Evolutionary conservation across 2,797 vertebrate species (phyloP).

Genomic region (Botia almorhae): DNA sequence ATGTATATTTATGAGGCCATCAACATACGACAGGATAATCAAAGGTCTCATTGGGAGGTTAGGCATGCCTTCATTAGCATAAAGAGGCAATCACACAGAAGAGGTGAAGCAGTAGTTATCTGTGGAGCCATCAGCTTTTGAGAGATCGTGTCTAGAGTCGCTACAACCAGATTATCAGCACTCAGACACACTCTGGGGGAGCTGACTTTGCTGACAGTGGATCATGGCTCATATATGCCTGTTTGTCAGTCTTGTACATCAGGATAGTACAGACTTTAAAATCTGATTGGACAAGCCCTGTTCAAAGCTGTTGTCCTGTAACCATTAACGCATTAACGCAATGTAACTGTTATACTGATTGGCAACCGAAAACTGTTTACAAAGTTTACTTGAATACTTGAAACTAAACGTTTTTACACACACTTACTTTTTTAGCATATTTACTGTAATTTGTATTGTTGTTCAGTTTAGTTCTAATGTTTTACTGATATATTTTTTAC

Average conservation of each 20-base stretch:
- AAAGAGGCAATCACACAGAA: slow-evolving; percentile 56
- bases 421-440: no score
- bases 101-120: slow-evolving; percentile 58
- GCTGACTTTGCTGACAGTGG: slow-evolving; percentile 33
- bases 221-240: slow-evolving; percentile 5
- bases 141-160: slow-evolving; percentile 49
- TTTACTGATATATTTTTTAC: no score
- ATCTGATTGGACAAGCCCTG: neutral
- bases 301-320: neutral
- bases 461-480: no score
- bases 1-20: slow-evolving; percentile 63
- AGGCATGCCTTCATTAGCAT: slow-evolving; percentile 60
- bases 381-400: neutral
- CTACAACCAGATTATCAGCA: slow-evolving; percentile 45
- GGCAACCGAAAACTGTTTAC: neutral
- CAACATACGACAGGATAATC: slow-evolving; percentile 51
- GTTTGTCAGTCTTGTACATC: slow-evolving; percentile 15
- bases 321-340: neutral
- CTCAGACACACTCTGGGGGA: slow-evolving; percentile 30
- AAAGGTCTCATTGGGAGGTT: slow-evolving; percentile 50
- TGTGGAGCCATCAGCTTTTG: slow-evolving; percentile 56
- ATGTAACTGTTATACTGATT: neutral
- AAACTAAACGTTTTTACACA: no score
- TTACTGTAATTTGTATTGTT: no score
- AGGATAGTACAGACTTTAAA: neutral